Conservation (phyloP, 2,888 invertebrate genomes). For the Lacanobia wlatinum region DNA sequence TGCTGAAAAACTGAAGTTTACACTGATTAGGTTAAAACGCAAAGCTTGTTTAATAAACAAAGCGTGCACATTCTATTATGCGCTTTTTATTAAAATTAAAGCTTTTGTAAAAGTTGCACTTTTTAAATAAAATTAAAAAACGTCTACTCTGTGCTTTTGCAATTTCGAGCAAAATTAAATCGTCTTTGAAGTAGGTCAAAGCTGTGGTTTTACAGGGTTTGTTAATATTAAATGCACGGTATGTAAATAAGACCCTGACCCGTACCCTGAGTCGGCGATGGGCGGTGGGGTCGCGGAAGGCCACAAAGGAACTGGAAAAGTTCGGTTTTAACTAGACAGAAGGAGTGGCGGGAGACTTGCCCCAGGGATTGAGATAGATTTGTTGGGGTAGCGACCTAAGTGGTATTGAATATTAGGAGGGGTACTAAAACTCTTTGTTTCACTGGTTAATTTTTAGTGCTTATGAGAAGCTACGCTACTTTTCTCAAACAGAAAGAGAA, state of each 20-base stretch:
- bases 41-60: slow-evolving; percentile 1
- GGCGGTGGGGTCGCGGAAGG: neutral
- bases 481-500: too few species aligned
- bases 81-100: neutral
- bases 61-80: neutral
- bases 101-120: slow-evolving; percentile 6
- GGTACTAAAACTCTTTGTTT: too few species aligned
- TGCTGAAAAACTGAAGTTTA: slow-evolving; percentile 15
- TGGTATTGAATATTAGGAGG: too few species aligned
- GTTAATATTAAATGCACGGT: neutral
- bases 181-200: neutral
- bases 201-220: neutral
- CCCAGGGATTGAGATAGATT: neutral
- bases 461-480: too few species aligned
- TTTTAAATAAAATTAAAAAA: too few species aligned
- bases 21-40: neutral
- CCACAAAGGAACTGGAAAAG: neutral
- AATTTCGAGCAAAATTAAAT: neutral
- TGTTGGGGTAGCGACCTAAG: too few species aligned
- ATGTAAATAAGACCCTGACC: neutral
- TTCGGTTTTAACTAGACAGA: neutral
- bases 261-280: neutral
- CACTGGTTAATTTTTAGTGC: too few species aligned
- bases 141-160: neutral
- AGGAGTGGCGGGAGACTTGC: neutral